These are phyloP conservation scores for Daboia siamensis DNA, from an alignment of 2,113 vertebrate species.

Conservation along the genomic window DNA sequence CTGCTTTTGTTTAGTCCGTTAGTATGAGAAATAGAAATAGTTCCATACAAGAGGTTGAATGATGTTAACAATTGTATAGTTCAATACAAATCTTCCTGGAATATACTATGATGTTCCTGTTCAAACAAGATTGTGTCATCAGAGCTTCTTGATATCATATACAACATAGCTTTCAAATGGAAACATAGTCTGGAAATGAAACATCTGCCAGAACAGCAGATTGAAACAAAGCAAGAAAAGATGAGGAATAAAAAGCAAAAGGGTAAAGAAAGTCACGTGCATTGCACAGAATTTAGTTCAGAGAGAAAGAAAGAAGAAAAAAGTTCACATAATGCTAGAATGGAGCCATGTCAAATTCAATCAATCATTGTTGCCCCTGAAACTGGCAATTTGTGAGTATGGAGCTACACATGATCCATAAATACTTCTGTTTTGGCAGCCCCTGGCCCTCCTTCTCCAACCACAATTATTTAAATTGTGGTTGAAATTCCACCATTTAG, in stretches of 20 bases:
- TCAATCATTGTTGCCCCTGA: background rate
- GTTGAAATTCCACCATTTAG: background rate
- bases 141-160: slow-evolving; percentile 52
- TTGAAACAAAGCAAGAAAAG: slow-evolving; percentile 43
- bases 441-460: background rate
- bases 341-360: slow-evolving; percentile 34
- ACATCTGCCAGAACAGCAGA: slow-evolving; percentile 59
- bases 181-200: slow-evolving; percentile 59
- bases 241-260: slow-evolving; percentile 3
- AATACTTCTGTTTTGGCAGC: background rate
- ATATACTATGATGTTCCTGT: slow-evolving; percentile 42
- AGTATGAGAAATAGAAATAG: slow-evolving; percentile 19
- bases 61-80: slow-evolving; percentile 44
- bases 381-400: background rate
- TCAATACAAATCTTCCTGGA: slow-evolving; percentile 44
- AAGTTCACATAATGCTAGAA: slow-evolving; percentile 29
- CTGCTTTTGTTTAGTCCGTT: slow-evolving; percentile 27
- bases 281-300: slow-evolving; percentile 56
- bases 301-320: slow-evolving; percentile 23
- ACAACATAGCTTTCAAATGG: slow-evolving; percentile 51
- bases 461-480: background rate
- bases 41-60: slow-evolving; percentile 48
- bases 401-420: background rate
- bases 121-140: slow-evolving; percentile 40
- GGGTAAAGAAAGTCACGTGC: slow-evolving; percentile 34